These are phyloP conservation scores for Ditula angustiorana DNA, from an alignment of 2,888 invertebrate species.

Conservation along the genomic window DNA sequence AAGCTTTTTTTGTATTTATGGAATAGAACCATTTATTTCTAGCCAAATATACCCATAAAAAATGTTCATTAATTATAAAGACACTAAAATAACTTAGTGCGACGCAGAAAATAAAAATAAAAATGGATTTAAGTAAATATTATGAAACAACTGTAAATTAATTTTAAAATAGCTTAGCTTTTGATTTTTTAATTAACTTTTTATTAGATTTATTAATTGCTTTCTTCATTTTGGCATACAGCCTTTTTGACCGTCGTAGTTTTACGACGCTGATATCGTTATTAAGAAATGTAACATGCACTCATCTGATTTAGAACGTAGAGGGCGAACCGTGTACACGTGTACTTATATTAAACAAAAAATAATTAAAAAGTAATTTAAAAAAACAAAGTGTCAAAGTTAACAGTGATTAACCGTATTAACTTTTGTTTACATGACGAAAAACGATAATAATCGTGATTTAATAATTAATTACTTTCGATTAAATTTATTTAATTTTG, in stretches of 20 bases:
- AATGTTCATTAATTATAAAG: too few species aligned
- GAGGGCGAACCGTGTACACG: neutral
- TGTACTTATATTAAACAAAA: neutral
- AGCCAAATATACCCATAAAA: too few species aligned
- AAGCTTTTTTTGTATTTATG: too few species aligned
- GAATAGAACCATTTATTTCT: too few species aligned
- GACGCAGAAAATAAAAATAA: too few species aligned
- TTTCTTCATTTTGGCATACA: conserved; percentile 21
- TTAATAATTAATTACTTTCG: neutral
- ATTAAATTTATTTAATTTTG: neutral
- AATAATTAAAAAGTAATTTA: neutral
- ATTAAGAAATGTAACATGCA: conserved; percentile 34
- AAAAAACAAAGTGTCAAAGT: conserved; percentile 1
- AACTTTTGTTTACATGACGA: neutral
- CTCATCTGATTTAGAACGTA: conserved; percentile 21
- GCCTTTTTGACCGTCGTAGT: conserved; percentile 33
- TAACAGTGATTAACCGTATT: too few species aligned
- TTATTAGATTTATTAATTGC: neutral
- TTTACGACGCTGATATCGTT: conserved; percentile 37
- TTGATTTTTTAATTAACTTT: neutral
- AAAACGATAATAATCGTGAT: neutral
- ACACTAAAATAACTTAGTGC: too few species aligned
- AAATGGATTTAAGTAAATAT: too few species aligned
- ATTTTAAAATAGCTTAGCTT: neutral
- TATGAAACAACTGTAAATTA: too few species aligned